Evolutionary conservation across 2,113 vertebrate genomes (phyloP).

Genomic region (Pangasianodon hypophthalmus): DNA sequence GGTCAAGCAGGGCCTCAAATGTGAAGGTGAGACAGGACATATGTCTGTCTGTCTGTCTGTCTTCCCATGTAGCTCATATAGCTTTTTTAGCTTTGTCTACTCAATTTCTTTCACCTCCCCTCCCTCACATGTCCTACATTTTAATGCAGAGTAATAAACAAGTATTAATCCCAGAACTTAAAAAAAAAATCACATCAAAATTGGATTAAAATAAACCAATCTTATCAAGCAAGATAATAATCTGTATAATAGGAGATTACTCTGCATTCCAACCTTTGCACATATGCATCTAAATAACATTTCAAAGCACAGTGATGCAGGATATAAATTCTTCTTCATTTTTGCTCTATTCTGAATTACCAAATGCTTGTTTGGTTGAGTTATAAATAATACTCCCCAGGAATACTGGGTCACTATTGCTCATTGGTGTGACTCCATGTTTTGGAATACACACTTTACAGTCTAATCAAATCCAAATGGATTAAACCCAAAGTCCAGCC

Average conservation of each 20-base stretch:
- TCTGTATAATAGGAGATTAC: background rate
- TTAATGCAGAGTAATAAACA: background rate
- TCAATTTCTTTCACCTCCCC: background rate
- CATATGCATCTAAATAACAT: too few relatives aligned
- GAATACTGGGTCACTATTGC: too few relatives aligned
- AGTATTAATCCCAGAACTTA: background rate
- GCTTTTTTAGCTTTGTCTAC: background rate
- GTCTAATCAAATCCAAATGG: too few relatives aligned
- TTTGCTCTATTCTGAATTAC: background rate
- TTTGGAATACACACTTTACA: too few relatives aligned
- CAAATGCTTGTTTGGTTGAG: too few relatives aligned
- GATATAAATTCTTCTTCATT: too few relatives aligned
- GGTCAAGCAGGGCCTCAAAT: constrained; percentile 96
- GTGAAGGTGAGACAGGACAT: constrained; percentile 82
- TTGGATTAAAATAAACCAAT: background rate
- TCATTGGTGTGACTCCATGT: too few relatives aligned
- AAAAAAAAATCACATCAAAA: background rate
- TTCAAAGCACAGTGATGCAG: too few relatives aligned
- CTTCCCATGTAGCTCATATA: background rate
- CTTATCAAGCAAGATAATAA: background rate
- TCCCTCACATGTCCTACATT: background rate
- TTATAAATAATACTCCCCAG: too few relatives aligned
- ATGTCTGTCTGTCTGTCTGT: background rate
- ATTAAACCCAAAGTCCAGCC: too few relatives aligned
- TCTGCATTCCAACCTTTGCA: too few relatives aligned